A percentile compares a stretch with the other conserved stretches of the same genome.
These are phyloP conservation scores for Vireo griseus DNA, from an alignment of 2,797 vertebrate species.

Conservation along the genomic window DNA sequence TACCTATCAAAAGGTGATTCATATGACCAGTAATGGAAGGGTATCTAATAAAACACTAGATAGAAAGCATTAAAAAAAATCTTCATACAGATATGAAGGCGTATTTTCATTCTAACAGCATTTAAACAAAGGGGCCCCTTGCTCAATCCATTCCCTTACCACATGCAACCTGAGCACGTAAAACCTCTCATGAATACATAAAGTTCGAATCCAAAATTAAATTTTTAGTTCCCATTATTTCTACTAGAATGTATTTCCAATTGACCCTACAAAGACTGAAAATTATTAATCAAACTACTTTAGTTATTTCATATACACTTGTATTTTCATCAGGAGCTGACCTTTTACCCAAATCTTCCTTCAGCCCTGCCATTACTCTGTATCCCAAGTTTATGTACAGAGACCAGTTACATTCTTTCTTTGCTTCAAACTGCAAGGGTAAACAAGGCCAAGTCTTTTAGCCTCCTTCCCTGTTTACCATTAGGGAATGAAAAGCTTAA, in stretches of 20 bases:
- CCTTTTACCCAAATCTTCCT: background rate
- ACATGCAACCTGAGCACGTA: background rate
- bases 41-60: background rate
- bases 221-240: background rate
- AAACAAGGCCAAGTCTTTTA: background rate
- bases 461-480: background rate
- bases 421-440: background rate
- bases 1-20: background rate
- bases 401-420: background rate
- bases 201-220: background rate
- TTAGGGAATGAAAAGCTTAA: constrained; percentile 22
- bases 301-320: background rate
- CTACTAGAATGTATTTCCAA: background rate
- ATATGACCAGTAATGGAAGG: background rate
- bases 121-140: background rate
- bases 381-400: background rate
- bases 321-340: background rate
- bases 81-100: background rate
- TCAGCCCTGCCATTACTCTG: background rate
- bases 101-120: background rate
- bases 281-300: background rate
- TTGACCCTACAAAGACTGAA: background rate
- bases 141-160: background rate
- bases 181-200: background rate
- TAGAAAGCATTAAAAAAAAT: background rate